Evolutionary conservation across 1,140 invertebrate species (phyloP).

Genomic region (Pseudomyrmex dendroicus): DNA sequence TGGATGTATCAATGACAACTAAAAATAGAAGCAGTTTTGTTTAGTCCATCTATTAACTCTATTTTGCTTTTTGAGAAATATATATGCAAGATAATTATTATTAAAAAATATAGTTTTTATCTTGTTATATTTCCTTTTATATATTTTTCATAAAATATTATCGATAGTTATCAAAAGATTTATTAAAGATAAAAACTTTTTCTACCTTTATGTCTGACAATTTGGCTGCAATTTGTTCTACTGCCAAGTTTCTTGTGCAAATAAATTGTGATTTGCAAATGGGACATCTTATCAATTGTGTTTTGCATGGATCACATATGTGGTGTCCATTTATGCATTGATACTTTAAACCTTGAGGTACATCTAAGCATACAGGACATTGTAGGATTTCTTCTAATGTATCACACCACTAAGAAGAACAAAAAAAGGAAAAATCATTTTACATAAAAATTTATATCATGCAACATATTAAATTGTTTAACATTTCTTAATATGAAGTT

Average conservation of each 20-base stretch:
- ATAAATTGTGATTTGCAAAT: slow-evolving; percentile 67
- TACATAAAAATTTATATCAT: neutral
- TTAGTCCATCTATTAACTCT: neutral
- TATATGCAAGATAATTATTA: too few species aligned
- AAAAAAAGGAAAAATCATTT: neutral
- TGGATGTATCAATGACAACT: slow-evolving; percentile 68
- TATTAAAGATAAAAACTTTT: too few species aligned
- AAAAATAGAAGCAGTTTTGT: neutral
- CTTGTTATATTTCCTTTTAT: too few species aligned
- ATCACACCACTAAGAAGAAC: slow-evolving; percentile 61
- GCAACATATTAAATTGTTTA: neutral
- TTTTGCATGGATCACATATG: slow-evolving; percentile 69
- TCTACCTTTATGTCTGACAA: slow-evolving; percentile 74
- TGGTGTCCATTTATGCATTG: slow-evolving; percentile 75
- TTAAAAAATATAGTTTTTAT: too few species aligned
- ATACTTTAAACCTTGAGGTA: slow-evolving; percentile 37
- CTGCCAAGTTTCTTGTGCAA: slow-evolving; percentile 68
- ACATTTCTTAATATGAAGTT: neutral
- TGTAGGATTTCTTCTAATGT: slow-evolving; percentile 72
- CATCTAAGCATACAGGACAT: slow-evolving; percentile 77
- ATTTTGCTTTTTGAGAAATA: too few species aligned
- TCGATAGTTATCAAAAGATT: too few species aligned
- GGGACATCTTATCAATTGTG: slow-evolving; percentile 68
- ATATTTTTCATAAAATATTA: neutral
- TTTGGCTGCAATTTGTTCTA: slow-evolving; percentile 67